These are phyloP conservation scores for Oncopeltus fasciatus DNA, from an alignment of 1,140 invertebrate species.

Conservation along the genomic window DNA sequence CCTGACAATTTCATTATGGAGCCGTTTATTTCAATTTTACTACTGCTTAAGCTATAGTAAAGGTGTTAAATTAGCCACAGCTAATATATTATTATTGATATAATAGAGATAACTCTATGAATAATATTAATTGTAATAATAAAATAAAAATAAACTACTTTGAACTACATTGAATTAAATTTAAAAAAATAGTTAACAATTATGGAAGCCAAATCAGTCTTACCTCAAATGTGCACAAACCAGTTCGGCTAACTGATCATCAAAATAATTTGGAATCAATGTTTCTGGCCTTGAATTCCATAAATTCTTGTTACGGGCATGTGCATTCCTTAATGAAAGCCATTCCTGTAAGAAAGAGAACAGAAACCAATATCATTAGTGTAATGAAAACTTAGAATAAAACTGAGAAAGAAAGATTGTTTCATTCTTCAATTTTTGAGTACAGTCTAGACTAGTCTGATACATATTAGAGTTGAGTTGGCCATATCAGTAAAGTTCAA, in stretches of 20 bases:
- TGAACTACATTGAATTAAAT: constrained; percentile 30
- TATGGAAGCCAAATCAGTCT: no score
- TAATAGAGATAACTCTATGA: neutral
- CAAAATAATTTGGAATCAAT: constrained; percentile 3
- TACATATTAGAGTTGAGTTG: no score
- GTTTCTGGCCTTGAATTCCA: neutral
- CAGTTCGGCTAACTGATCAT: constrained; percentile 15
- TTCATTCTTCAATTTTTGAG: no score
- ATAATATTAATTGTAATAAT: neutral
- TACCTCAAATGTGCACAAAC: constrained; percentile 17
- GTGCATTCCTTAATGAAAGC: constrained; percentile 15
- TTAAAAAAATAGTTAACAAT: neutral
- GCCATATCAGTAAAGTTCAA: no score
- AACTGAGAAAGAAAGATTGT: no score
- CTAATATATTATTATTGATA: neutral
- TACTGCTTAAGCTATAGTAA: no score
- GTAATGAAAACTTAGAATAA: neutral
- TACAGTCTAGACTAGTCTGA: neutral
- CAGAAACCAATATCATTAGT: neutral
- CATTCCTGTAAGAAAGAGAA: constrained; percentile 16
- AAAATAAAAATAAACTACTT: neutral
- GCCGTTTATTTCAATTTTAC: no score
- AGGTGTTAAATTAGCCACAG: neutral
- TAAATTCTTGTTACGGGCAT: constrained; percentile 13
- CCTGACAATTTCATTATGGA: no score